These are phyloP conservation scores for Eristalis pertinax DNA, from an alignment of 2,888 invertebrate genomes.

Conservation along the genomic window DNA sequence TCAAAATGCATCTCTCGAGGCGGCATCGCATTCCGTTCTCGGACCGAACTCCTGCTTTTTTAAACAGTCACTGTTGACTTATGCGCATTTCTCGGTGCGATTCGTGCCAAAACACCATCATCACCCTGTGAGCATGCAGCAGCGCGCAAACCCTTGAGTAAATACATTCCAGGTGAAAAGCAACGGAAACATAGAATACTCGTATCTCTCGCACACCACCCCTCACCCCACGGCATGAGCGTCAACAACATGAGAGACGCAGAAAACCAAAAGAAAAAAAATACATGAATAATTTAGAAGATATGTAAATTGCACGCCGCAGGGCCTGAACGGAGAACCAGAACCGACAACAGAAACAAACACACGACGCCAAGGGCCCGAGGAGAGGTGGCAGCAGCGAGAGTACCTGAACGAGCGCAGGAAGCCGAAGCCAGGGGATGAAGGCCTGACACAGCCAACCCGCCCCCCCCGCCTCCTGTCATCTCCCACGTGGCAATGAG, in stretches of 20 bases:
- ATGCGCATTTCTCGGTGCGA: neutral
- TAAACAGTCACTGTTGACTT: neutral
- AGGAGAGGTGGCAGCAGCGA: neutral
- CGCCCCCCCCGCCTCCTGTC: constrained; percentile 56
- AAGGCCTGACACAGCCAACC: neutral
- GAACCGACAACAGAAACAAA: neutral
- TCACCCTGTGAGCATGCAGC: constrained; percentile 31
- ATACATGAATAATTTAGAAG: constrained; percentile 68
- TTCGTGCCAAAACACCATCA: constrained; percentile 17
- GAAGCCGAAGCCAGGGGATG: neutral
- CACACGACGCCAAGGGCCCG: neutral
- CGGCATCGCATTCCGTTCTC: too few relatives aligned
- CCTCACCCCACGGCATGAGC: neutral
- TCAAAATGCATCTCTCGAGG: too few relatives aligned
- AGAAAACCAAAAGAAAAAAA: neutral
- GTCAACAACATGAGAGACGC: neutral
- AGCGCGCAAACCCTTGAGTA: constrained; percentile 1
- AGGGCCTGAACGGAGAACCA: constrained; percentile 10
- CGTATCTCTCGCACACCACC: neutral
- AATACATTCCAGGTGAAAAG: constrained; percentile 42
- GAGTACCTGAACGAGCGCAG: neutral
- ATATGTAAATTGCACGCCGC: constrained; percentile 61
- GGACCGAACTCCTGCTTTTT: too few relatives aligned
- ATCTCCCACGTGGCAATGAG: constrained; percentile 57
- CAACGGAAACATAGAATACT: constrained; percentile 20